These are phyloP conservation scores for Hypanus sabinus DNA, from an alignment of 2,113 vertebrate genomes.

Conservation along the genomic window DNA sequence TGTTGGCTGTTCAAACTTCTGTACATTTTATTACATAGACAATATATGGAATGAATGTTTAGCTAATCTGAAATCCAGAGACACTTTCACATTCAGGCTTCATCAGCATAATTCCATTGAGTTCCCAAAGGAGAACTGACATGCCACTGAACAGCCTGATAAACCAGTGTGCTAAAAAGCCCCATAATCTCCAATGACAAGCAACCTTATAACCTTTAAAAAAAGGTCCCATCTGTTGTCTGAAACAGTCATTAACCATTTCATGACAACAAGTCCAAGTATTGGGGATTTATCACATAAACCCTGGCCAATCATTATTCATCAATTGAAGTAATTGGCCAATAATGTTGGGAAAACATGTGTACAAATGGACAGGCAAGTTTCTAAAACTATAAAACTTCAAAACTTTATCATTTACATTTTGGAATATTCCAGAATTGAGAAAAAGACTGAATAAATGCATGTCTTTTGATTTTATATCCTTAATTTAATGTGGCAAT, in stretches of 20 bases:
- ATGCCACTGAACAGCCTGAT: not conserved
- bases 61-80: not conserved
- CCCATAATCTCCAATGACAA: no score
- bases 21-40: not conserved
- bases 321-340: no score
- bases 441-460: not conserved
- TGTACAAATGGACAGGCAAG: no score
- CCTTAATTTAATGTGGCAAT: not conserved
- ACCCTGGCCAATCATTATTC: no score
- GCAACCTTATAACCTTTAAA: no score
- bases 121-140: no score
- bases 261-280: not conserved
- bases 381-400: no score
- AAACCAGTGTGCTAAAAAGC: not conserved
- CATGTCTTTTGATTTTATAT: not conserved
- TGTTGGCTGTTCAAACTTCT: not conserved
- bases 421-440: no score
- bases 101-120: not conserved
- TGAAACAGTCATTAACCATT: no score
- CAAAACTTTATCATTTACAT: no score
- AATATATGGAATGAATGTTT: not conserved
- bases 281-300: no score
- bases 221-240: not conserved
- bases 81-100: not conserved
- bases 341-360: no score